Evolutionary conservation across 2,113 vertebrate genomes (phyloP), one percentile per base, ranked within the genome.

Genomic region (Planiliza haematocheilus): DNA sequence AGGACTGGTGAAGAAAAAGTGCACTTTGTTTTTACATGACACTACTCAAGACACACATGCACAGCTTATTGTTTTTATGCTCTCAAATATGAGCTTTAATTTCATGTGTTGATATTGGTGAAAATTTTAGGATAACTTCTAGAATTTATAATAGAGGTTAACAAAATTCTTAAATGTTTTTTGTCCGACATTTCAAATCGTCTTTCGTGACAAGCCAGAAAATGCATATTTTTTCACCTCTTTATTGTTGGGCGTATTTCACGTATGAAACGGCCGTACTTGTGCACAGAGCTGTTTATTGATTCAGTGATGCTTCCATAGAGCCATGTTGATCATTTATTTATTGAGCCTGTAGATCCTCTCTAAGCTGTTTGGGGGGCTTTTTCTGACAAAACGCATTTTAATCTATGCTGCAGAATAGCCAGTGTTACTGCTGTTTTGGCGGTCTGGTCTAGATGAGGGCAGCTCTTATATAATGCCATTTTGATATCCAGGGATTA

Each of bases 401-500:
- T 83, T 72, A 86, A 89, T 88, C 70, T 77, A 17, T 52, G 70
- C 56, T 69, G 60, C 80, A 66, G 70, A 84, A 70, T 72, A 57
- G 53, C 56, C 70, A 60, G 71, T 64, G 13, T 74, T 70, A 51
- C 60, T 80, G 70, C 52, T 70, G 82, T 80, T 85, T 66, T 70
- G 56, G 73, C 55, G 58, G 77, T 74, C 38, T 66, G 65, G 67
- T 61, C 57, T 70, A 61, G 68, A 86, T 88, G 76, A 73, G 75
- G 69, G 67, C 73, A 63, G 60, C 56, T 75, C 79, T 92, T 91
- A 86, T 83, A 81, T 91, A 91, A 92, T 62, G 58, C 77, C 83
- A 85, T 91, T 91, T 91, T 88, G 87, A 92, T 91, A 87, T 81
- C 70, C 70, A 70, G 72, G 88, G 91, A 92, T 91, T 90, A 91